Conservation (phyloP, 2,113 vertebrate species). For the Cyphomyrus plagiostoma region DNA sequence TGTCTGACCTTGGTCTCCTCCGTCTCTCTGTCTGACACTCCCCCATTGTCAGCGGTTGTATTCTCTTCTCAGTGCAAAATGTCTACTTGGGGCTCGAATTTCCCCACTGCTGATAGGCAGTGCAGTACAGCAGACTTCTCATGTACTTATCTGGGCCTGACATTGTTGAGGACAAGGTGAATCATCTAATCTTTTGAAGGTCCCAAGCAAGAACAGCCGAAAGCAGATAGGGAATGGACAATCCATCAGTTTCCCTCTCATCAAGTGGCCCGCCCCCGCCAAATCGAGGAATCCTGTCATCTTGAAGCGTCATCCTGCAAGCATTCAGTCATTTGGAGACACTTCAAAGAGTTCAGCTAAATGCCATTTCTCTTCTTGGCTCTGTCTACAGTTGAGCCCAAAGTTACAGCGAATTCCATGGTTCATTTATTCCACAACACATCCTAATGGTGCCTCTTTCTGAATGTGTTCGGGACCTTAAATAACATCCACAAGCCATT, state of each 20-base stretch:
- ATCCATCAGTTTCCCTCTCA: background rate
- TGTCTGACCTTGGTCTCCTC: background rate
- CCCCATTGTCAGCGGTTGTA: background rate
- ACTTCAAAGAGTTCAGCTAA: background rate
- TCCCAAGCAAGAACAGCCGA: background rate
- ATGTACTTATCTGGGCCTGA: background rate
- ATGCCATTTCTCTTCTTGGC: background rate
- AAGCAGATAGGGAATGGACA: background rate
- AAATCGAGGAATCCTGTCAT: background rate
- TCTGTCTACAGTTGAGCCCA: background rate
- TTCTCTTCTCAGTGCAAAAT: background rate
- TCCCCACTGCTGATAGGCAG: background rate
- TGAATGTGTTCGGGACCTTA: background rate
- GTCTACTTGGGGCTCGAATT: background rate
- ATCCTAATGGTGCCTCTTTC: background rate
- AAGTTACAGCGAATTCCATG: background rate
- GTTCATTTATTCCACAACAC: background rate
- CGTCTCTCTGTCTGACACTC: background rate
- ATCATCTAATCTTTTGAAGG: background rate
- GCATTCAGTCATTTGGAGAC: background rate
- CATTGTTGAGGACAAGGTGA: background rate
- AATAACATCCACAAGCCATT: background rate
- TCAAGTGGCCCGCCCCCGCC: background rate
- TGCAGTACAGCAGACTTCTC: background rate
- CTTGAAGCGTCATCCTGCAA: background rate